Evolutionary conservation across 1,140 invertebrate genomes (phyloP).

Genomic region (Hycleus cichorii): DNA sequence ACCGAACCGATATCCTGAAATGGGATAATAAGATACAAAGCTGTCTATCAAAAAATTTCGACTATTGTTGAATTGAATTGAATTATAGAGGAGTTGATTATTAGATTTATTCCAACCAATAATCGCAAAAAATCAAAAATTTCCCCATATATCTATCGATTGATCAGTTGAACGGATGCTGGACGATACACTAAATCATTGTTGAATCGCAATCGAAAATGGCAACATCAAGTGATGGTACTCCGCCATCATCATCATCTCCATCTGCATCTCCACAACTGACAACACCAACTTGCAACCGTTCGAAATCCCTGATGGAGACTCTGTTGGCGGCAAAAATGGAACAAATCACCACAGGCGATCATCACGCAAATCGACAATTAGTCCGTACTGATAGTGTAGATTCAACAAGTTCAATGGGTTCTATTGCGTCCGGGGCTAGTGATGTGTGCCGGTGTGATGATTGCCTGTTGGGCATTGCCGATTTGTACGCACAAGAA

Average conservation of each 20-base stretch:
- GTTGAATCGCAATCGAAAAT: no score
- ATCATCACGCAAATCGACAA: slow-evolving; percentile 32
- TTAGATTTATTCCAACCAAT: no score
- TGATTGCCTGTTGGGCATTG: slow-evolving; percentile 73
- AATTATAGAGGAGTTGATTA: no score
- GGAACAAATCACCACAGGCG: slow-evolving; percentile 47
- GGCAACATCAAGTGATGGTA: no score
- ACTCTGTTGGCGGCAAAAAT: slow-evolving; percentile 68
- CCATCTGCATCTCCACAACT: slow-evolving; percentile 5
- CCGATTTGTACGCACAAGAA: slow-evolving; percentile 61
- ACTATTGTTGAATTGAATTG: no score
- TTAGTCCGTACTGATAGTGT: slow-evolving; percentile 65
- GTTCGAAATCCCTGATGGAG: slow-evolving; percentile 67
- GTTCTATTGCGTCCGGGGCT: slow-evolving; percentile 56
- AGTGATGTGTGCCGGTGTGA: slow-evolving; percentile 74
- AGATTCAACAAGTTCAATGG: slow-evolving; percentile 68
- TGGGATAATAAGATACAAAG: no score
- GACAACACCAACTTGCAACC: slow-evolving; percentile 18
- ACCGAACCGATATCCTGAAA: no score
- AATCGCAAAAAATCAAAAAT: no score
- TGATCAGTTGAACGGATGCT: no score
- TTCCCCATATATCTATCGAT: no score
- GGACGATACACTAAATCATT: no score
- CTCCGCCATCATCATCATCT: neutral
- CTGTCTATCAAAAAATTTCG: no score